Base-by-base conservation (phyloP, 2,113 vertebrate genomes). In the Lepus americanus region DNA sequence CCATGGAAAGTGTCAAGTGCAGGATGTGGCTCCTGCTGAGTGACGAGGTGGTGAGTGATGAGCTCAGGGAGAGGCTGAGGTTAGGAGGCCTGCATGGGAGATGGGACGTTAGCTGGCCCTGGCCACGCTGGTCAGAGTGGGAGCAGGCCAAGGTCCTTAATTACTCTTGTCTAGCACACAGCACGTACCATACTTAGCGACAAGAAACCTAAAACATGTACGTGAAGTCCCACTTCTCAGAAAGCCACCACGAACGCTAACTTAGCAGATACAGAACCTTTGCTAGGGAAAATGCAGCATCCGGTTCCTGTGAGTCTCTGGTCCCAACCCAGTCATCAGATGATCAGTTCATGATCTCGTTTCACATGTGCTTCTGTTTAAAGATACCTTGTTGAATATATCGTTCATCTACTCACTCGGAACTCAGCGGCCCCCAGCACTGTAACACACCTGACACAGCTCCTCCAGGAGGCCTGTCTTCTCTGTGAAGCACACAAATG, bases 191-290 rank as follows among this genome's bases (percentile, higher is more conserved):
- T 11, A 25, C 59, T 22, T 23, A 17, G 53, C 0, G 16, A 55
- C 6, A 29, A 14, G 22, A 25, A 23, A 84, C 44, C 82, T 23
- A 49, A 53, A 4, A 0, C 6, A 13, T 20, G 5, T 3, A 2
- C 17, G n/a, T 22, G 4, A n/a, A 86, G 51, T 11, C 44, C 55
- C 51, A 27, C 67, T 1, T 6, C 0, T 27, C 67, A 12, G 7
- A 16, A 86, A 36, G 67, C 22, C 33, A 9, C 29, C 3, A 0
- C 16, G 64, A 53, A 14, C 0, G 11, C 20, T 51, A 5, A 51
- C 19, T 31, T 29, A 66, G 36, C 39, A 11, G 9, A 29, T 11
- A 20, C 8, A 11, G 36, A 44, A 49, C 17, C 80, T 16, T 23
- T 10, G 19, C 19, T 59, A 33, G 4, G 0, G 11, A 6, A 25